Evolutionary conservation across 2,888 invertebrate species (phyloP), one percentile per base, ranked within the genome.

Genomic region (Agrochola macilenta): DNA sequence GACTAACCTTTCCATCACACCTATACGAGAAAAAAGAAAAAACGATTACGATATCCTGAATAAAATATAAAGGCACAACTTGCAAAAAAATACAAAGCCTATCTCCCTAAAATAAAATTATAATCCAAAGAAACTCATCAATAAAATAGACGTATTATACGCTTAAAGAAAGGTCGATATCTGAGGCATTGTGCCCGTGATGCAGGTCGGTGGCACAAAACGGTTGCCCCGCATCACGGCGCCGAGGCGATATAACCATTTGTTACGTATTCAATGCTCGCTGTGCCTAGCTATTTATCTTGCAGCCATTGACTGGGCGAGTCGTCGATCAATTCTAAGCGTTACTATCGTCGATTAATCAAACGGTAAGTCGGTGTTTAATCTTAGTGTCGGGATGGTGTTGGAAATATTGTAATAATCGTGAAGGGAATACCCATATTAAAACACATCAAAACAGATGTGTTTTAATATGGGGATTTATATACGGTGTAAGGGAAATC

Each of bases 181-280:
- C 79, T 78, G 74, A 80, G 89, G 90, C 91, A 91, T 93, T 93
- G 93, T 93, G 89, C 83, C 73, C 66, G 86, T 94, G 94, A 94
- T 93, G 93, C 92, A 93, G 94, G 94, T 93, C 76, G 81, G 65
- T 75, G 74, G 84, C 90, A 92, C 91, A 93, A 92, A 92, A 92
- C 93, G 91, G 88, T 91, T 90, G 92, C 91, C 92, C 91, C 91
- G 84, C 91, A 93, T 92, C 93, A 91, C 78, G 76, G 82, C 76
- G 81, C 89, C 89, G 90, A 91, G 90, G 89, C 88, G 90, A 87
- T 87, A 82, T 87, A 91, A 90, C 93, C 94, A 95, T 95, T 95
- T 94, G 94, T 95, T 94, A 95, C 92, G 90, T 91, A 93, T 95
- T 95, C 94, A 95, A 93, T 92, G 91, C 90, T 84, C 79, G 88